Conservation (phyloP, 2,797 vertebrate species). For the Liparis tanakae region DNA sequence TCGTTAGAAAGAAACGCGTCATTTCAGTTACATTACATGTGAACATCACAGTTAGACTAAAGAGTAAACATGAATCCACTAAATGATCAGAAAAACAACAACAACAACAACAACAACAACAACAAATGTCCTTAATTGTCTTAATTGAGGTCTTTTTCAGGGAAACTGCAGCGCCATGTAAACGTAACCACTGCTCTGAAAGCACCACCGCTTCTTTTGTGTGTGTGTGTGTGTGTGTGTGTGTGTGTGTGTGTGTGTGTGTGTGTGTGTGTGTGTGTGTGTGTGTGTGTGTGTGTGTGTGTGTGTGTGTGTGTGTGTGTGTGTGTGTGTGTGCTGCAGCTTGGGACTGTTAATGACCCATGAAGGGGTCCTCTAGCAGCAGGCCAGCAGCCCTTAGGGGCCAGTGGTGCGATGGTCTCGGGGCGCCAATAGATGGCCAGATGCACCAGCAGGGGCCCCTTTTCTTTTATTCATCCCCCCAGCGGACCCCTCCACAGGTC, state of each 20-base stretch:
- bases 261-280: constrained; percentile 35
- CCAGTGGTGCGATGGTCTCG: constrained; percentile 80
- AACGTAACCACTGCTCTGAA: constrained; percentile 34
- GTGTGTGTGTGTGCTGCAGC: constrained; percentile 50
- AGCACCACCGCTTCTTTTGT: constrained; percentile 34
- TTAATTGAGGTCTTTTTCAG: constrained; percentile 23
- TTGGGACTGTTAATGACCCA: constrained; percentile 80
- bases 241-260: constrained; percentile 14
- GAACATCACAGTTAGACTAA: neutral
- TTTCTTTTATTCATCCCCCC: constrained; percentile 89
- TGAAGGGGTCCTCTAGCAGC: constrained; percentile 78
- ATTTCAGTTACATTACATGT: neutral
- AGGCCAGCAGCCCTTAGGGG: constrained; percentile 74
- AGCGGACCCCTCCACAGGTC: constrained; percentile 74
- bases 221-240: neutral
- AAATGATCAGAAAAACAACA: neutral
- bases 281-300: neutral
- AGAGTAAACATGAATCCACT: neutral
- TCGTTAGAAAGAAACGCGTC: neutral
- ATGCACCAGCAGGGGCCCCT: constrained; percentile 88
- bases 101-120: too few species aligned
- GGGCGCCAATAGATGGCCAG: constrained; percentile 90
- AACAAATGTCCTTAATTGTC: constrained; percentile 23
- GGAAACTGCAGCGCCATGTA: constrained; percentile 22
- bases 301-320: constrained; percentile 16